These are phyloP conservation scores for Euura lappo DNA, from an alignment of 1,140 invertebrate genomes.

Conservation along the genomic window DNA sequence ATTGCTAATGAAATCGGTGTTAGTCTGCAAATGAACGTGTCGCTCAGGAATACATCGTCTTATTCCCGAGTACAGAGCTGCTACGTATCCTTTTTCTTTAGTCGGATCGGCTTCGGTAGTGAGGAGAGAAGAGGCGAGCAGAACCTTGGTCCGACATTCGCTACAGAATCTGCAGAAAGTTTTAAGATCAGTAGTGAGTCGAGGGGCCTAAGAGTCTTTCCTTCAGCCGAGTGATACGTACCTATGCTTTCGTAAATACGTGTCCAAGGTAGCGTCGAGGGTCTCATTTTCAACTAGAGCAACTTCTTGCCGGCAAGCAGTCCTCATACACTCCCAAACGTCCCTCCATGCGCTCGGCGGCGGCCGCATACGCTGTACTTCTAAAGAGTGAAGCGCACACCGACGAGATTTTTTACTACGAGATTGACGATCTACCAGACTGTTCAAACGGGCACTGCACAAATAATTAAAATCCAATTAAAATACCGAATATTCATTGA, in stretches of 20 bases:
- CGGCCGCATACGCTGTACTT: conserved; percentile 80
- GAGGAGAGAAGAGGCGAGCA: conserved; percentile 84
- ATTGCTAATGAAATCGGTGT: conserved; percentile 85
- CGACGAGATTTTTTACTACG: conserved; percentile 85
- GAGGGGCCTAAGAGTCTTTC: not conserved
- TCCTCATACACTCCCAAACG: conserved; percentile 88
- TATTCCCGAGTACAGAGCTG: conserved; percentile 84
- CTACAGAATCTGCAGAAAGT: conserved; percentile 76
- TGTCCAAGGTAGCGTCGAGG: conserved; percentile 83
- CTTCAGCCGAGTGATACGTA: conserved; percentile 35
- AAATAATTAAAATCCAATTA: conserved; percentile 23
- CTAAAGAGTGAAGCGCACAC: conserved; percentile 86
- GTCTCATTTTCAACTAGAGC: conserved; percentile 84
- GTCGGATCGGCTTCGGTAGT: conserved; percentile 82
- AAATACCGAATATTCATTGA: conserved; percentile 20
- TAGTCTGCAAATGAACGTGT: conserved; percentile 85
- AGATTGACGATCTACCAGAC: conserved; percentile 80
- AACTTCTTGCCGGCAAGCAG: conserved; percentile 83
- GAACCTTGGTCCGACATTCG: conserved; percentile 90
- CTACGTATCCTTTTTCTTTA: conserved; percentile 89
- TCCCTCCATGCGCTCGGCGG: conserved; percentile 75
- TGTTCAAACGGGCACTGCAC: conserved; percentile 75
- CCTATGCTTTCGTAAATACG: conserved; percentile 88
- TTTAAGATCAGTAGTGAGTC: conserved; percentile 16
- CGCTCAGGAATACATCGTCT: conserved; percentile 83